A percentile compares a stretch with the other conserved stretches of the same genome.
Evolutionary conservation across 1,140 invertebrate species (phyloP).

Genomic region (Yoshiicerus persimilis): DNA sequence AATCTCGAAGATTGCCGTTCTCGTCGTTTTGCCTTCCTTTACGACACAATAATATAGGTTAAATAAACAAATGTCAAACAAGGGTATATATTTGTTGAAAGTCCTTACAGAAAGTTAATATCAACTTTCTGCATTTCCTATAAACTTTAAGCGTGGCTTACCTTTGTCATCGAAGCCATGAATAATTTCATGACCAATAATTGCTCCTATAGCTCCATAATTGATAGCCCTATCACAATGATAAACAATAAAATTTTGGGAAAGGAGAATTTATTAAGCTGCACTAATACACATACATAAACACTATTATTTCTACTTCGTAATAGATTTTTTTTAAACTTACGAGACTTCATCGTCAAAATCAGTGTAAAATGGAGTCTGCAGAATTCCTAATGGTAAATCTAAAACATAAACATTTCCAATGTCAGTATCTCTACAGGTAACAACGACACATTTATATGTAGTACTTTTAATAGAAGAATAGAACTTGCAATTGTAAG

Average conservation of each 20-base stretch:
- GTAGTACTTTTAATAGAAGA: too few species aligned
- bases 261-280: background rate
- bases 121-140: too few species aligned
- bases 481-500: background rate
- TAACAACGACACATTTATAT: too few species aligned
- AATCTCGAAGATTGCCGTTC: slow-evolving; percentile 3
- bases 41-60: too few species aligned
- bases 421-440: too few species aligned
- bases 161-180: slow-evolving; percentile 30
- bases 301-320: too few species aligned
- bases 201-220: slow-evolving; percentile 29
- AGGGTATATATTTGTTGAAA: too few species aligned
- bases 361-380: slow-evolving; percentile 71
- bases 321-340: background rate
- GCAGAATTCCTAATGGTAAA: slow-evolving; percentile 71
- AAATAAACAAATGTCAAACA: too few species aligned
- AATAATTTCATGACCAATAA: slow-evolving; percentile 37
- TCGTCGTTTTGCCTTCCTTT: slow-evolving; percentile 2
- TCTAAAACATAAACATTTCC: slow-evolving; percentile 56
- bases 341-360: slow-evolving; percentile 56
- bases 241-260: background rate
- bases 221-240: slow-evolving; percentile 53
- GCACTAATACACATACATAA: background rate
- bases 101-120: too few species aligned
- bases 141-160: too few species aligned